These are phyloP conservation scores for Pomatorhinus ruficollis DNA, from an alignment of 2,113 vertebrate species.

Conservation along the genomic window DNA sequence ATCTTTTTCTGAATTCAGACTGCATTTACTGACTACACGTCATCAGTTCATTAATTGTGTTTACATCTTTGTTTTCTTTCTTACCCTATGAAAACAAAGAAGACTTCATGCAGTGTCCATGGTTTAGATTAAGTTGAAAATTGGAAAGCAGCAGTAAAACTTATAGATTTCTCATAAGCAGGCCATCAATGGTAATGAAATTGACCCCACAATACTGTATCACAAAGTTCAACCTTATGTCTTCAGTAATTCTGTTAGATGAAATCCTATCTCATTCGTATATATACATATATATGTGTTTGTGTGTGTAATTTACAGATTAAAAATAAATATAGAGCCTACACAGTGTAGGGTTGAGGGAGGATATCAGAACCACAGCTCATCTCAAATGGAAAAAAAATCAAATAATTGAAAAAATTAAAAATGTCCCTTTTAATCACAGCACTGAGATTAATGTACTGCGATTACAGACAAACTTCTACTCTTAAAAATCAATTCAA, in stretches of 20 bases:
- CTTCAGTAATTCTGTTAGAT: conserved; percentile 40
- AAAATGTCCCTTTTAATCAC: neutral
- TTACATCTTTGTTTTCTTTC: conserved; percentile 52
- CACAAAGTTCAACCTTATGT: conserved; percentile 53
- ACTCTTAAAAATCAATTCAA: conserved; percentile 30
- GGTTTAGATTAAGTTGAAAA: conserved; percentile 47
- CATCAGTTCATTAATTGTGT: conserved; percentile 20
- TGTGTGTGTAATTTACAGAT: conserved; percentile 14
- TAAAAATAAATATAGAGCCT: neutral
- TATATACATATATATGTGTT: neutral
- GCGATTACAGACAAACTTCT: conserved; percentile 7
- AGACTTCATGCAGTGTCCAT: neutral
- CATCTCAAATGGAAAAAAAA: neutral
- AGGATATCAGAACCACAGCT: neutral
- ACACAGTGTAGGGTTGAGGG: neutral
- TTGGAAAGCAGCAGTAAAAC: conserved; percentile 54
- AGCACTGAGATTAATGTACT: neutral
- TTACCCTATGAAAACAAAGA: conserved; percentile 11
- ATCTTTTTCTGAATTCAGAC: neutral
- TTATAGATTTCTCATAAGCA: conserved; percentile 58
- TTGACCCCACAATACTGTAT: conserved; percentile 42
- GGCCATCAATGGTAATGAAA: conserved; percentile 40
- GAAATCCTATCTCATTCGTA: conserved; percentile 16
- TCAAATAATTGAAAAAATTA: neutral
- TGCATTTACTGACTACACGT: neutral